phyloP scores from a whole-genome alignment of 1,140 invertebrate species.

The Maconellicoccus hirsutus region DNA sequence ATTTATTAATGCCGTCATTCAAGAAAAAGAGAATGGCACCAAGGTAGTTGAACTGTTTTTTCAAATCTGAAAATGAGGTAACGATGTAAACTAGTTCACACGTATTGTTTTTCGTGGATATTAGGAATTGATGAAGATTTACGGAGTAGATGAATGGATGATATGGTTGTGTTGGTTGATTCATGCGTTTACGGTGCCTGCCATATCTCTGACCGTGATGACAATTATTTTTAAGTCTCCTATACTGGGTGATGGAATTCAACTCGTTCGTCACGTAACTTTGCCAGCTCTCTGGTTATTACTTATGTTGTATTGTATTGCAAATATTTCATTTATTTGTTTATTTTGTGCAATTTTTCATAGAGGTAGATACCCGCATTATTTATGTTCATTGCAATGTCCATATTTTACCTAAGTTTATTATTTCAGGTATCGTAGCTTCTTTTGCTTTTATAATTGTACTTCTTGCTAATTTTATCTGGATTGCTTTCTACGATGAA shows the following conservation, averaged over 20 bases:
- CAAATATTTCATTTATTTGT: slow-evolving; percentile 24
- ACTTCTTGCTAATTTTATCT: background rate
- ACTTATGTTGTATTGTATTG: slow-evolving; percentile 20
- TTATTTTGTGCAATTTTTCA: slow-evolving; percentile 24
- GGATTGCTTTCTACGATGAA: background rate
- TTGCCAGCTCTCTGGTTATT: slow-evolving; percentile 31
- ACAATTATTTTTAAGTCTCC: slow-evolving; percentile 34
- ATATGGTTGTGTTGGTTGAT: slow-evolving; percentile 53
- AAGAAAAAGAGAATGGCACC: too few relatives aligned
- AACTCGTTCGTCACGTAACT: slow-evolving; percentile 36
- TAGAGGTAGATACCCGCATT: background rate
- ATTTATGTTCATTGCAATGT: background rate
- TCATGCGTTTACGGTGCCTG: slow-evolving; percentile 42
- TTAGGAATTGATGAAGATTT: slow-evolving; percentile 58
- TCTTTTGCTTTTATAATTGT: background rate
- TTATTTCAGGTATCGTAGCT: too few relatives aligned
- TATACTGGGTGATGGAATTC: slow-evolving; percentile 31
- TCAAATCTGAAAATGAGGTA: too few relatives aligned
- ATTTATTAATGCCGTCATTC: too few relatives aligned
- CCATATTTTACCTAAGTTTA: too few relatives aligned
- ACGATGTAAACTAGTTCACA: too few relatives aligned
- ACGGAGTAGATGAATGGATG: slow-evolving; percentile 49
- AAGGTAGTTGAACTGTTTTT: too few relatives aligned
- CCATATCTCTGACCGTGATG: slow-evolving; percentile 39
- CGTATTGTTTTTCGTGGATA: too few relatives aligned